Percentiles rank a stretch among this genome's conserved stretches.
Conservation (phyloP, 2,888 invertebrate species). For the Dicranocentrus wangi region DNA sequence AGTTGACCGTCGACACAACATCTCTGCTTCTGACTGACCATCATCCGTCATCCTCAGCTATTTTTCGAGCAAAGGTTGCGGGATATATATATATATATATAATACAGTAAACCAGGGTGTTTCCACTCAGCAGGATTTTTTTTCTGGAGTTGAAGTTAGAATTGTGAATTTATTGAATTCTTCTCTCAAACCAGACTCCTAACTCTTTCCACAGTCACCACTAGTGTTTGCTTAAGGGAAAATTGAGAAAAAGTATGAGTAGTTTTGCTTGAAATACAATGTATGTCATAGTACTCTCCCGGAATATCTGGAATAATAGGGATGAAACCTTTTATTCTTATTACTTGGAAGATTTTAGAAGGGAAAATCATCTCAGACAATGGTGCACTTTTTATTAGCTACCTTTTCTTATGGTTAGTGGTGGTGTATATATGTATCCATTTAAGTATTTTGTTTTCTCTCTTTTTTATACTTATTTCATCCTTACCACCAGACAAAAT, state of each 20-base stretch:
- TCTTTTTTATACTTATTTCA: constrained; percentile 2
- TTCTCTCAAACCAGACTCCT: not conserved
- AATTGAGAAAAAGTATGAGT: not conserved
- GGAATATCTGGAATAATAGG: not conserved
- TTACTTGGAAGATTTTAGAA: constrained; percentile 15
- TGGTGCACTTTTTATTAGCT: constrained; percentile 11
- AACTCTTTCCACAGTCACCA: too few relatives aligned
- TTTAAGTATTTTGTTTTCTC: constrained; percentile 8
- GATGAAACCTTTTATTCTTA: constrained; percentile 24
- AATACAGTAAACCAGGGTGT: too few relatives aligned
- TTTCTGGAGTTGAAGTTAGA: too few relatives aligned
- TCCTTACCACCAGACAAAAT: not conserved
- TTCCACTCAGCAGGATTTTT: too few relatives aligned
- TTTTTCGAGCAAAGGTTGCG: too few relatives aligned
- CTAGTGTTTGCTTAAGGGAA: not conserved
- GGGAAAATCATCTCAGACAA: constrained; percentile 2
- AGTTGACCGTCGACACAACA: too few relatives aligned
- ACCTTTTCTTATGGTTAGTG: not conserved
- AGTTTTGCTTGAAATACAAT: too few relatives aligned
- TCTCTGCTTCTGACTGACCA: too few relatives aligned
- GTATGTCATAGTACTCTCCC: too few relatives aligned
- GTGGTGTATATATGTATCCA: not conserved
- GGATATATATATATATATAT: too few relatives aligned
- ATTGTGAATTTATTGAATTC: not conserved
- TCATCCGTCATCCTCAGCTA: too few relatives aligned